A percentile compares a stretch with the other conserved stretches of the same genome.
phyloP scores from a whole-genome alignment of 2,113 vertebrate genomes.

The Saiga tatarica region DNA sequence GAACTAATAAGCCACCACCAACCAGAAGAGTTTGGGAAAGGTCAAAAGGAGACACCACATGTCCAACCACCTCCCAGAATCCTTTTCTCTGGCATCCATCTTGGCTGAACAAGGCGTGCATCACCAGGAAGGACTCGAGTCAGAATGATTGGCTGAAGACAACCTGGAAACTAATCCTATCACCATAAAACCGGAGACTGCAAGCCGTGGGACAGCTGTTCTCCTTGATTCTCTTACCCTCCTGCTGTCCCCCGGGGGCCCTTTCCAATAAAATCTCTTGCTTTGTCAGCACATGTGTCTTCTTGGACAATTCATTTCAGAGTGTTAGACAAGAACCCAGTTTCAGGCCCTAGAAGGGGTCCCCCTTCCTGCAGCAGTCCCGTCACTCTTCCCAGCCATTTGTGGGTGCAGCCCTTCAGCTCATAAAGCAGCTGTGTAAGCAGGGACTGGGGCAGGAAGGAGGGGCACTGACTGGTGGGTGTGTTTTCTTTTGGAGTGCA shows the following conservation, averaged over 20 bases:
- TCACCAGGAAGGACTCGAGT: no score
- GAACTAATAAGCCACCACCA: no score
- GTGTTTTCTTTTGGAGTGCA: not conserved
- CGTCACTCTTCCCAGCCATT: not conserved
- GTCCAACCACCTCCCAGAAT: no score
- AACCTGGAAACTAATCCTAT: no score
- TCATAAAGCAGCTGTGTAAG: not conserved
- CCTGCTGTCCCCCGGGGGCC: not conserved
- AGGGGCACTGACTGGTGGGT: no score
- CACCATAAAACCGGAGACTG: no score
- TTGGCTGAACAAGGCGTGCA: no score
- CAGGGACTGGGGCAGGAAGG: no score
- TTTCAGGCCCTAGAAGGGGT: not conserved
- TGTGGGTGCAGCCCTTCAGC: not conserved
- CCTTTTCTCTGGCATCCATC: no score
- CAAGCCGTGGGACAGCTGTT: not conserved
- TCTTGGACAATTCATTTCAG: not conserved
- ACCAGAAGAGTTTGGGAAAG: no score
- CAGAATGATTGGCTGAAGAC: no score
- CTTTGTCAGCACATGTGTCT: not conserved
- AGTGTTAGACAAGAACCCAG: not conserved
- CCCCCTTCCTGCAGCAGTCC: not conserved
- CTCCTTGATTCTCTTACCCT: not conserved
- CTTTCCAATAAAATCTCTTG: not conserved
- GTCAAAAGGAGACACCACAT: no score